phyloP scores from a whole-genome alignment of 2,797 vertebrate genomes.

The Sebastes elongatus region DNA sequence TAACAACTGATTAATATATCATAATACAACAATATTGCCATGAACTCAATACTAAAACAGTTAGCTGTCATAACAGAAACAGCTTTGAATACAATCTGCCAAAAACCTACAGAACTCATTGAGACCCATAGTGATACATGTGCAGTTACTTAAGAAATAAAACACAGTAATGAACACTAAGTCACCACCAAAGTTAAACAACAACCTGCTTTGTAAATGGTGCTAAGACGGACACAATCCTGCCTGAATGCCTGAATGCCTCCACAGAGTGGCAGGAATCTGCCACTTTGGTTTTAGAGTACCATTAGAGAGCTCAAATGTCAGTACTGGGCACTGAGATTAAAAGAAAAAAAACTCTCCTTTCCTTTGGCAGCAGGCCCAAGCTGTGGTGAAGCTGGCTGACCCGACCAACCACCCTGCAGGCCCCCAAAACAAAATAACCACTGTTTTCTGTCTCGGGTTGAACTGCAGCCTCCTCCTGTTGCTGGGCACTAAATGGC shows the following conservation, averaged over 20 bases:
- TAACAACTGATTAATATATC: background rate
- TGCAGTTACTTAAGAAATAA: background rate
- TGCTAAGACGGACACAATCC: background rate
- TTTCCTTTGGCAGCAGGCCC: conserved; percentile 56
- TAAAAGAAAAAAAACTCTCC: conserved; percentile 21
- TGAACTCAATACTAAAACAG: background rate
- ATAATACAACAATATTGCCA: background rate
- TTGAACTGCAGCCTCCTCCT: conserved; percentile 37
- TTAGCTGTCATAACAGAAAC: background rate
- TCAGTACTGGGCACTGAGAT: conserved; percentile 54
- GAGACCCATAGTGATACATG: background rate
- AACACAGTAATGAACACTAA: background rate
- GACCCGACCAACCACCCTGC: conserved; percentile 44
- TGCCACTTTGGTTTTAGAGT: no score
- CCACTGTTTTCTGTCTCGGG: conserved; percentile 63
- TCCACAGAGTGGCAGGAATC: no score
- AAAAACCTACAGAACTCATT: background rate
- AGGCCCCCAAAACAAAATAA: conserved; percentile 69
- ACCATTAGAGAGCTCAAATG: conserved; percentile 55
- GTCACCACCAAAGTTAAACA: background rate
- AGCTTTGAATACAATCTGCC: background rate
- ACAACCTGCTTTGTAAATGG: background rate
- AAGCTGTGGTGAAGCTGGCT: conserved; percentile 47
- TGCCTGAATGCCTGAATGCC: background rate
- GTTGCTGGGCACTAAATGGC: conserved; percentile 43